Percentiles rank a stretch among this genome's conserved stretches.
phyloP scores from a whole-genome alignment of 2,888 invertebrate genomes.

The Melipona beecheii region DNA sequence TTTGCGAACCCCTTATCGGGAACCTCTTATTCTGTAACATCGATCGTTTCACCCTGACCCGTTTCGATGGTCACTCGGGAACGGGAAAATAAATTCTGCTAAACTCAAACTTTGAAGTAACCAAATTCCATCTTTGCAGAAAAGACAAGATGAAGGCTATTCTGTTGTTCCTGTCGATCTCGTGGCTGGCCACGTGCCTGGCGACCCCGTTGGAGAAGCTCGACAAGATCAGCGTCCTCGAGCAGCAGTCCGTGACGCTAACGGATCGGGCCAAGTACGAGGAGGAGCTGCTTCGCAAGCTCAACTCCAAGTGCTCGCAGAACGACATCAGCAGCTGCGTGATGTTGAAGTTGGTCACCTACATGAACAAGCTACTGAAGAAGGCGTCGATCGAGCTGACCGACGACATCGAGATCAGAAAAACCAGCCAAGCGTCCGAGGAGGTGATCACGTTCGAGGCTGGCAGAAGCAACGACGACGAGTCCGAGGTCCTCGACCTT shows the following conservation, averaged over 20 bases:
- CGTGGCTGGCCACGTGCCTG: conserved; percentile 69
- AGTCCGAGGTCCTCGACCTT: conserved; percentile 86
- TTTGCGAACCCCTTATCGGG: background rate
- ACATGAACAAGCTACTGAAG: conserved; percentile 92
- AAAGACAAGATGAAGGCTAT: conserved; percentile 75
- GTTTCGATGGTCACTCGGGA: background rate
- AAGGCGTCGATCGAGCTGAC: conserved; percentile 92
- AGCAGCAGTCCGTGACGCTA: conserved; percentile 79
- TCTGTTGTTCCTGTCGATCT: conserved; percentile 70
- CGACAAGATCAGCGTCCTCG: conserved; percentile 79
- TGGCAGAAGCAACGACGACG: conserved; percentile 86
- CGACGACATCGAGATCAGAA: conserved; percentile 91
- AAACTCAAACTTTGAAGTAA: background rate
- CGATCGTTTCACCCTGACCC: background rate
- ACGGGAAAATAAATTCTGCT: background rate
- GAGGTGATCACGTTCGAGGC: conserved; percentile 87
- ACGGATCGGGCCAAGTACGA: conserved; percentile 85
- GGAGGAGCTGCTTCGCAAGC: conserved; percentile 89
- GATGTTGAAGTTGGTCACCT: conserved; percentile 92
- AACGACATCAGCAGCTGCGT: conserved; percentile 92
- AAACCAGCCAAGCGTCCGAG: conserved; percentile 85
- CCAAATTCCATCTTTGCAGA: conserved; percentile 7
- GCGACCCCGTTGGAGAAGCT: conserved; percentile 81
- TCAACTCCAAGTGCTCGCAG: conserved; percentile 91
- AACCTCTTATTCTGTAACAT: no score